A percentile compares a stretch with the other conserved stretches of the same genome.
These are phyloP conservation scores for Luidia sarsii DNA, from an alignment of 53 echinoderm and acorn worm genomes.

Conservation along the genomic window DNA sequence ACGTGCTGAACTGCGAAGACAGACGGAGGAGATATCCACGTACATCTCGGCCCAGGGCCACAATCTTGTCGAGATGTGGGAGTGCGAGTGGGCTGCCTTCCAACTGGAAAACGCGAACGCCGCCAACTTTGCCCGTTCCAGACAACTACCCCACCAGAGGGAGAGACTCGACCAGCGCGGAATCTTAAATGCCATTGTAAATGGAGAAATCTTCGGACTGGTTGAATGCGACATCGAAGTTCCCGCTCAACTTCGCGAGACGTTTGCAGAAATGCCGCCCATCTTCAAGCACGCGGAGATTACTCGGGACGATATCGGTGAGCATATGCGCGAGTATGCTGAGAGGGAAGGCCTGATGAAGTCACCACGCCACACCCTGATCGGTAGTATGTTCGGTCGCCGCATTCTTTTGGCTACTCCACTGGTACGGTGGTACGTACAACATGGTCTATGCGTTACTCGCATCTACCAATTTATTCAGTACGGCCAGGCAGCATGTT, in stretches of 20 bases:
- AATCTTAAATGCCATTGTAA: neutral
- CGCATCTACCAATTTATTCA: constrained; percentile 45
- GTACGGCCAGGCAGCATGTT: constrained; percentile 26
- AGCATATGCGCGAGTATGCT: constrained; percentile 48
- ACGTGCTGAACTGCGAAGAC: neutral
- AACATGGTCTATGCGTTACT: constrained; percentile 36
- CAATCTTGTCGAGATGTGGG: constrained; percentile 39
- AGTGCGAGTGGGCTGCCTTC: constrained; percentile 31
- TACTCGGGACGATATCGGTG: constrained; percentile 45
- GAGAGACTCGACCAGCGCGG: constrained; percentile 6
- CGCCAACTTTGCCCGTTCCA: neutral
- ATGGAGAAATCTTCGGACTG: constrained; percentile 38
- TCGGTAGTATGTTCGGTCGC: constrained; percentile 39
- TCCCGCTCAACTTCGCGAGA: constrained; percentile 1
- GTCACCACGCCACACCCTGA: constrained; percentile 52
- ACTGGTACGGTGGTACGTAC: constrained; percentile 53
- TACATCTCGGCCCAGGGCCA: constrained; percentile 38
- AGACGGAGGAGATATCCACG: constrained; percentile 7
- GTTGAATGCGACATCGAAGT: constrained; percentile 58
- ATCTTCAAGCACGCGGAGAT: constrained; percentile 52
- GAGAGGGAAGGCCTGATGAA: neutral
- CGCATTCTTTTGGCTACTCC: constrained; percentile 52
- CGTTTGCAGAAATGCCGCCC: constrained; percentile 60
- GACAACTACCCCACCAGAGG: neutral
- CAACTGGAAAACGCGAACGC: neutral